These are phyloP conservation scores for Conopomorpha cramerella DNA, from an alignment of 1,140 invertebrate genomes.

Conservation along the genomic window DNA sequence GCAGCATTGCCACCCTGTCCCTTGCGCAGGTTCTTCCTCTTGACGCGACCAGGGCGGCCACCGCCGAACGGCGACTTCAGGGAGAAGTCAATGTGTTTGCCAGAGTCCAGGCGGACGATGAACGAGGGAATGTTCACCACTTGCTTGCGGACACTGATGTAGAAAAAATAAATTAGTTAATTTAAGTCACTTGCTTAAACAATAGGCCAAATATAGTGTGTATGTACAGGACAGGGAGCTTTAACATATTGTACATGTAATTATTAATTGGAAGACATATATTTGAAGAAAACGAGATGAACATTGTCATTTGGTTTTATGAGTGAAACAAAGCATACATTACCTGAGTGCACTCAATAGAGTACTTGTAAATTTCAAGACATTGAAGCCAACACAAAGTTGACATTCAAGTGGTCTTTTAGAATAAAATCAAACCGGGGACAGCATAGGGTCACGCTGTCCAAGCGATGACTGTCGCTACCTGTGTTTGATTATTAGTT, in stretches of 20 bases:
- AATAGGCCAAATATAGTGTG: no score
- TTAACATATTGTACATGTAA: no score
- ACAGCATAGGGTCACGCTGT: slow-evolving; percentile 8
- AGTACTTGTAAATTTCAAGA: slow-evolving; percentile 47
- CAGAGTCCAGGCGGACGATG: slow-evolving; percentile 95
- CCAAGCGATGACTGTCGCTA: slow-evolving; percentile 3
- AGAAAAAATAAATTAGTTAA: slow-evolving; percentile 15
- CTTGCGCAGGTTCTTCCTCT: slow-evolving; percentile 99
- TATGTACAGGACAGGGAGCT: no score
- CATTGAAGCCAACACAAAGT: slow-evolving; percentile 42
- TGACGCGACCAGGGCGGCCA: slow-evolving; percentile 96
- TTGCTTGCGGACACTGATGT: slow-evolving; percentile 93
- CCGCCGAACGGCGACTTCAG: slow-evolving; percentile 98
- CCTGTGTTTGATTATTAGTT: neutral
- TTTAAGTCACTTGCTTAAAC: no score
- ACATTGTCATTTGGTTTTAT: neutral
- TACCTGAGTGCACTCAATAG: slow-evolving; percentile 24
- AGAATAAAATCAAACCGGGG: slow-evolving; percentile 29
- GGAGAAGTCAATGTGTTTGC: slow-evolving; percentile 99
- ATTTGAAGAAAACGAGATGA: no score
- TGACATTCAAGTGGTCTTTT: slow-evolving; percentile 59
- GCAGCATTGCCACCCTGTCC: slow-evolving; percentile 75
- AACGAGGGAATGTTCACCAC: slow-evolving; percentile 99
- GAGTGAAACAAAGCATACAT: slow-evolving; percentile 13
- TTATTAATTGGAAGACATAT: neutral